A percentile compares a stretch with the other conserved stretches of the same genome.
Evolutionary conservation across 2,113 vertebrate genomes (phyloP).

Genomic region (Nothocercus nigrocapillus): DNA sequence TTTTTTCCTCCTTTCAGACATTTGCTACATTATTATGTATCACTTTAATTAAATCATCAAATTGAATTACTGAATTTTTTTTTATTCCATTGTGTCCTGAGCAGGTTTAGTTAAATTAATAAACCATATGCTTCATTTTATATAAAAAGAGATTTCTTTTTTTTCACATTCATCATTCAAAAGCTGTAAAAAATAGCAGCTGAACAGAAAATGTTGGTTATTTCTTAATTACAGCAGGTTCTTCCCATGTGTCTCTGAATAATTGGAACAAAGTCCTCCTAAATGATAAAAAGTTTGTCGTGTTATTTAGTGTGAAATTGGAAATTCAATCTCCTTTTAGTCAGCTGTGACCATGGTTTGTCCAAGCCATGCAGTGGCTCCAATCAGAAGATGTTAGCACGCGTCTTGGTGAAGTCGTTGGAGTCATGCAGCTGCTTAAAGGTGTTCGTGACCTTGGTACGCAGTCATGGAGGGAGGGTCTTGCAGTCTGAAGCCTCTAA

Average conservation of each 20-base stretch:
- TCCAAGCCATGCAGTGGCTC: background rate
- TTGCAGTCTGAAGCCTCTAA: background rate
- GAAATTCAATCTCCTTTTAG: background rate
- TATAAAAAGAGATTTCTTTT: constrained; percentile 39
- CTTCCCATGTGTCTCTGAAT: constrained; percentile 8
- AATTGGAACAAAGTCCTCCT: constrained; percentile 50
- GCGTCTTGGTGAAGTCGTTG: background rate
- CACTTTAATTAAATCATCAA: constrained; percentile 76
- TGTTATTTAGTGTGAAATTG: constrained; percentile 58
- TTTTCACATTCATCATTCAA: constrained; percentile 48
- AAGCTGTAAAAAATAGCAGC: constrained; percentile 32
- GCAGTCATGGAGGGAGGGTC: too few species aligned
- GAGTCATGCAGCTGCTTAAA: background rate
- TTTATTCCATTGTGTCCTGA: constrained; percentile 71
- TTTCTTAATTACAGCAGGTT: constrained; percentile 51
- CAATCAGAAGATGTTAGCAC: background rate
- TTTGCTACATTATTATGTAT: constrained; percentile 66
- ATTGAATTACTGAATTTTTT: constrained; percentile 72
- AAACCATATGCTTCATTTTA: constrained; percentile 74
- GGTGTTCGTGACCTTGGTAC: background rate
- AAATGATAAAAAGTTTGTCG: constrained; percentile 36
- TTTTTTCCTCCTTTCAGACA: constrained; percentile 39
- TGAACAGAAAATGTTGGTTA: constrained; percentile 22
- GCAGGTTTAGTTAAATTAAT: constrained; percentile 78
- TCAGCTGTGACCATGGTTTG: background rate